Conservation (phyloP, 1,140 invertebrate species). For the Nasonia longicornis region DNA sequence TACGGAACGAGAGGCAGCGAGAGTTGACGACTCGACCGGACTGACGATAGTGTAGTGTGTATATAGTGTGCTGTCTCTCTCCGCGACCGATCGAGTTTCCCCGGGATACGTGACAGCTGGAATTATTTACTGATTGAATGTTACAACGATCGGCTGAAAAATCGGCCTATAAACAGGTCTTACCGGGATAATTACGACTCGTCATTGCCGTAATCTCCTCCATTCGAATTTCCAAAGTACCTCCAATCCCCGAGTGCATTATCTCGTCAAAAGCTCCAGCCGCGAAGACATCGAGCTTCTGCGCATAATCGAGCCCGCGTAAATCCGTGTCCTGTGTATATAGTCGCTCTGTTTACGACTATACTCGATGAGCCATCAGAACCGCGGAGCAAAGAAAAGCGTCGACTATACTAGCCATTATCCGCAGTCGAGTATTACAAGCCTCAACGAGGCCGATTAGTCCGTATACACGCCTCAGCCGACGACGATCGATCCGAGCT, state of each 20-base stretch:
- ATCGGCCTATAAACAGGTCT: neutral
- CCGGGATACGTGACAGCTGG: too few relatives aligned
- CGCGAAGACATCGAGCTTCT: too few relatives aligned
- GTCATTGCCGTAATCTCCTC: neutral
- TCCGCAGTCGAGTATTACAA: too few relatives aligned
- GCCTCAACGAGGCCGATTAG: neutral
- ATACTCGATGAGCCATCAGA: too few relatives aligned
- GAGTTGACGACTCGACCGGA: neutral
- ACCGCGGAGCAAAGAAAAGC: too few relatives aligned
- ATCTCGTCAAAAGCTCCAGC: constrained; percentile 4
- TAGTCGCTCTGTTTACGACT: too few relatives aligned
- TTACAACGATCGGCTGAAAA: neutral
- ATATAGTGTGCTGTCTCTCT: neutral
- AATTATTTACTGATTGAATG: too few relatives aligned
- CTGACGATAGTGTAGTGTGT: neutral
- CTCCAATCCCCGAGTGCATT: constrained; percentile 21
- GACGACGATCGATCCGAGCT: neutral
- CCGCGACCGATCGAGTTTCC: too few relatives aligned
- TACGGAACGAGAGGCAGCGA: neutral
- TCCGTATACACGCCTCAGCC: neutral
- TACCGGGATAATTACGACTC: too few relatives aligned
- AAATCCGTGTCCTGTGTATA: constrained; percentile 26
- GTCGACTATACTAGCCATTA: too few relatives aligned
- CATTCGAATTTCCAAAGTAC: neutral
- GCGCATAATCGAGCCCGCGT: neutral